phyloP scores from a whole-genome alignment of 1,140 invertebrate genomes.

The Gryon sp. region DNA sequence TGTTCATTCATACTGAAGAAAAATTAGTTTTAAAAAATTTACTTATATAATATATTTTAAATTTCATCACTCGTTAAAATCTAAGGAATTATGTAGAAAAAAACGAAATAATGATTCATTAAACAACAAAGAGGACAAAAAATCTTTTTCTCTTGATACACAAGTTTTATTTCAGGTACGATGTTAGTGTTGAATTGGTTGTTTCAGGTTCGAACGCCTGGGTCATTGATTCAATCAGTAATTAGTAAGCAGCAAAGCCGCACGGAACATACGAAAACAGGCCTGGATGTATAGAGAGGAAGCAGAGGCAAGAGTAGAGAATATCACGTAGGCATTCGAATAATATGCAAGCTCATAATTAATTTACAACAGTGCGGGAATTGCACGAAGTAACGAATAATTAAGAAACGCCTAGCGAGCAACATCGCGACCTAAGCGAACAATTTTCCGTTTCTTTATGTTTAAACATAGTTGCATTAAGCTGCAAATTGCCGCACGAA shows the following conservation, averaged over 20 bases:
- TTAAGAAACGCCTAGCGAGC: slow-evolving; percentile 60
- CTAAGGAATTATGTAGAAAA: no score
- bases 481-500: not conserved
- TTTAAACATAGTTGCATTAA: slow-evolving; percentile 5
- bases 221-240: slow-evolving; percentile 67
- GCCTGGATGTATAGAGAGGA: not conserved
- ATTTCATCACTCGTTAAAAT: no score
- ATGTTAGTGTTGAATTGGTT: slow-evolving; percentile 8
- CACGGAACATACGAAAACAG: slow-evolving; percentile 27
- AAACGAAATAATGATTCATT: no score
- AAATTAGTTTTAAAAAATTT: no score
- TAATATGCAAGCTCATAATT: slow-evolving; percentile 72
- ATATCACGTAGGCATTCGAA: slow-evolving; percentile 56
- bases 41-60: no score
- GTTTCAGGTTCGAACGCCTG: slow-evolving; percentile 38
- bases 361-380: slow-evolving; percentile 64
- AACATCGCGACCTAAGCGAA: not conserved
- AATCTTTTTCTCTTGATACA: no score
- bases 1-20: no score
- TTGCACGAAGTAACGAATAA: slow-evolving; percentile 54
- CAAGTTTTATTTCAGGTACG: no score
- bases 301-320: slow-evolving; percentile 21
- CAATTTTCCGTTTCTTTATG: slow-evolving; percentile 17
- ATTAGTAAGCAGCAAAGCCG: slow-evolving; percentile 62
- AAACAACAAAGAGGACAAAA: no score